Conservation (phyloP, 2,888 invertebrate genomes). For the Hyalella azteca region DNA sequence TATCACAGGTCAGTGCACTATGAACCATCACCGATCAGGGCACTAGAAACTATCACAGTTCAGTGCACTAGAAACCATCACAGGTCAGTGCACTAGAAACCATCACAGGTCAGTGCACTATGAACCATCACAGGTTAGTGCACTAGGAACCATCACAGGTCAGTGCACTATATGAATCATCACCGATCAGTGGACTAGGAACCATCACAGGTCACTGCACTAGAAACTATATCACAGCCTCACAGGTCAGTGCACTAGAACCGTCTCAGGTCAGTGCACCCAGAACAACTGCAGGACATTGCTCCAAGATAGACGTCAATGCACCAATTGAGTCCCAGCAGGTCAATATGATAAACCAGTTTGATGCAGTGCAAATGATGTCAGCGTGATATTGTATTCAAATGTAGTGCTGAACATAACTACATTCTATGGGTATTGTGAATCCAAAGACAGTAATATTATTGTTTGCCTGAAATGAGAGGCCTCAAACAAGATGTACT, state of each 20-base stretch:
- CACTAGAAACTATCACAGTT: not conserved
- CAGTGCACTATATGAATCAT: not conserved
- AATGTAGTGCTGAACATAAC: not conserved
- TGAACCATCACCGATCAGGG: not conserved
- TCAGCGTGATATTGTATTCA: slow-evolving; percentile 22
- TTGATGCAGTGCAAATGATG: not conserved
- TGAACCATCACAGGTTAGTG: too few relatives aligned
- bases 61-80: not conserved
- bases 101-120: not conserved
- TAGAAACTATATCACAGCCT: not conserved
- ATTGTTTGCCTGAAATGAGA: too few relatives aligned
- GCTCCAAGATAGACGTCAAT: not conserved
- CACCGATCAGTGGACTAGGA: too few relatives aligned
- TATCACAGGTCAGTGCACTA: too few relatives aligned
- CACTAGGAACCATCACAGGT: not conserved
- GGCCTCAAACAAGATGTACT: too few relatives aligned
- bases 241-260: slow-evolving; percentile 5
- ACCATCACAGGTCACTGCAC: slow-evolving; percentile 2
- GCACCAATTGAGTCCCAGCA: too few relatives aligned
- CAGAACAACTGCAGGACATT: not conserved
- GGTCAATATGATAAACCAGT: too few relatives aligned
- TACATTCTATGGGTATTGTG: slow-evolving; percentile 28
- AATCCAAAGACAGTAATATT: too few relatives aligned
- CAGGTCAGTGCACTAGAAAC: not conserved
- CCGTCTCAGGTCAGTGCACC: not conserved